Evolutionary conservation across 2,113 vertebrate genomes (phyloP).

Genomic region (Steatornis caripensis): DNA sequence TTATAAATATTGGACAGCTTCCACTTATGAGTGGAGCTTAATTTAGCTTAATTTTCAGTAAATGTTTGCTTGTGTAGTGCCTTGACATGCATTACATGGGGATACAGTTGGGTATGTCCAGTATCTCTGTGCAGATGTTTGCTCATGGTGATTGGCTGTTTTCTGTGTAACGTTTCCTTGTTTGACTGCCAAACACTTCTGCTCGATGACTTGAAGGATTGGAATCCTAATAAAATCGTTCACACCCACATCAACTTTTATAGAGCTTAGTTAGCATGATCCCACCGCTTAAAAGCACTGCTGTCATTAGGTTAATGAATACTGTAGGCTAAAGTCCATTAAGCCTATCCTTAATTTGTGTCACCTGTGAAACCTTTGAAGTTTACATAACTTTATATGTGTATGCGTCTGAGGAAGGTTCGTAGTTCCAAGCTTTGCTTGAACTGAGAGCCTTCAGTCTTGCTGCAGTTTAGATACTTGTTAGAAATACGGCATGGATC

Average conservation of each 20-base stretch:
- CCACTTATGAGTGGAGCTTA: background rate
- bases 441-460: background rate
- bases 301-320: background rate
- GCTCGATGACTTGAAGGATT: background rate
- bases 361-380: background rate
- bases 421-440: background rate
- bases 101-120: fast-evolving
- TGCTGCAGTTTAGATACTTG: background rate
- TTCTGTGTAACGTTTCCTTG: background rate
- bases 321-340: background rate
- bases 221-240: constrained; percentile 11
- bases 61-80: background rate
- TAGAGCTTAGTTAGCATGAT: background rate
- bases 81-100: background rate
- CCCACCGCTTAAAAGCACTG: background rate
- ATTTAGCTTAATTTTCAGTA: background rate
- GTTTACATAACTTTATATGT: background rate
- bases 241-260: constrained; percentile 10
- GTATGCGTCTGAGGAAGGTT: background rate
- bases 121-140: background rate
- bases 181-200: constrained; percentile 12
- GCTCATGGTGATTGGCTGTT: background rate
- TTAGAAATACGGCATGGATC: background rate
- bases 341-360: background rate
- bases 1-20: background rate